Base-by-base conservation (phyloP, 2,113 vertebrate species). In the Cairina moschata region DNA sequence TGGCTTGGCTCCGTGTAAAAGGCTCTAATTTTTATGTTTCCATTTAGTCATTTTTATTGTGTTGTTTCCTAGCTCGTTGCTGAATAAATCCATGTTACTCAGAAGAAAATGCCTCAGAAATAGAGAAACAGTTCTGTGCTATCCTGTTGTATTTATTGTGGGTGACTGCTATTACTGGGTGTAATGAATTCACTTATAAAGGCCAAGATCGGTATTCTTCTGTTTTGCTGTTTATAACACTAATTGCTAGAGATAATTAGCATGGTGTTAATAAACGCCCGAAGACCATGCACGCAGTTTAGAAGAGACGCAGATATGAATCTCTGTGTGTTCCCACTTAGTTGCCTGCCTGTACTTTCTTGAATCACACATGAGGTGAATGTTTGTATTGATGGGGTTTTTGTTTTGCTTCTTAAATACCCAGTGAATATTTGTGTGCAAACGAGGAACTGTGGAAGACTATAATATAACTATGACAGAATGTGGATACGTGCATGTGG, bases 151-250 rank as follows among this genome's bases (percentile, higher is more conserved):
- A 86, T 95, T 96, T 94, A 93, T 56, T 93, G 48, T 48, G 78
- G 58, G 44, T 96, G 95, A 90, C 83, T 96, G 84, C 88, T 92
- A 94, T 84, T 76, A 42, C 63, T 93, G 80, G 22, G 23, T 81
- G 31, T 96, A 97, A 98, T 96, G 91, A 95, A 94, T 96, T 97
- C 85, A 86, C 83, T 87, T 96, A 67, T 66, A 86, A 96, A 91
- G 75, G 62, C 11, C 22, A 12, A 90, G 48, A 95, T 96, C 93
- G 94, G 65, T 63, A 63, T 85, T 93, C 79, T 90, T 89, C 2
- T 88, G 68, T 95, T 94, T 85, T 95, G 71, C 86, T 91, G 52
- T 94, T 93, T 95, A 77, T 66, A 95, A 79, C 22, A 68, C 84
- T 97, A 96, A 96, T 97, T 97, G 89, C 68, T 50, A 81, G 85